Percentiles rank a stretch among this genome's conserved stretches.
These are phyloP conservation scores for Sphenopsis melanotis DNA, from an alignment of 2,797 vertebrate species.

Conservation along the genomic window DNA sequence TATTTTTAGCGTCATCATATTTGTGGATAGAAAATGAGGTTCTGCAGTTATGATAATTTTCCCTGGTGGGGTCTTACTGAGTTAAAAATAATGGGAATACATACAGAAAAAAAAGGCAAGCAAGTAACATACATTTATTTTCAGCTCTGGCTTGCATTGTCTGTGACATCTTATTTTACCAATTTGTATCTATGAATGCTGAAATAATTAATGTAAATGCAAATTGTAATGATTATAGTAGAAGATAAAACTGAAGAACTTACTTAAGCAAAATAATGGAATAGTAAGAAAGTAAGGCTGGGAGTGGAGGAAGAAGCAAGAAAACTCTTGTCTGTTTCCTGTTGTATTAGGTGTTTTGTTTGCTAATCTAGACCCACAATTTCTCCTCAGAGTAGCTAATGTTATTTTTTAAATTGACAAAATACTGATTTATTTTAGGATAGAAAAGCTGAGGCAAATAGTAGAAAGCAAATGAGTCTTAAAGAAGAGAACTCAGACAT, in stretches of 20 bases:
- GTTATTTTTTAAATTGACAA: background rate
- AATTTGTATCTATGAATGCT: background rate
- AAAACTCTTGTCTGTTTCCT: background rate
- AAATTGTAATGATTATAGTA: background rate
- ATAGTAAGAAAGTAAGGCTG: background rate
- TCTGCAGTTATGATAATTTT: background rate
- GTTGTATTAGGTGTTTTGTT: background rate
- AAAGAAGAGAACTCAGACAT: background rate
- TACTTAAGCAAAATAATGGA: background rate
- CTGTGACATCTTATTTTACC: background rate
- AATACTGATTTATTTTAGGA: background rate
- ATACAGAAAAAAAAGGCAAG: rapidly evolving
- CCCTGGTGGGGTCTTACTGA: background rate
- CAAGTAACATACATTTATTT: background rate
- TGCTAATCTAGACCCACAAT: background rate
- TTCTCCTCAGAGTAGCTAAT: background rate
- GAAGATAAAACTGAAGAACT: background rate
- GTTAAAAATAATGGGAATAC: background rate
- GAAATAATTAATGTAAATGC: background rate
- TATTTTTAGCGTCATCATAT: background rate
- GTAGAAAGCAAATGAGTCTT: background rate
- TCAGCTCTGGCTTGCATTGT: background rate
- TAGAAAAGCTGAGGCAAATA: background rate
- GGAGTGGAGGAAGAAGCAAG: background rate
- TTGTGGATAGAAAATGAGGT: background rate